Evolutionary conservation across 1,140 invertebrate species (phyloP).

Genomic region (Aricia agestis): DNA sequence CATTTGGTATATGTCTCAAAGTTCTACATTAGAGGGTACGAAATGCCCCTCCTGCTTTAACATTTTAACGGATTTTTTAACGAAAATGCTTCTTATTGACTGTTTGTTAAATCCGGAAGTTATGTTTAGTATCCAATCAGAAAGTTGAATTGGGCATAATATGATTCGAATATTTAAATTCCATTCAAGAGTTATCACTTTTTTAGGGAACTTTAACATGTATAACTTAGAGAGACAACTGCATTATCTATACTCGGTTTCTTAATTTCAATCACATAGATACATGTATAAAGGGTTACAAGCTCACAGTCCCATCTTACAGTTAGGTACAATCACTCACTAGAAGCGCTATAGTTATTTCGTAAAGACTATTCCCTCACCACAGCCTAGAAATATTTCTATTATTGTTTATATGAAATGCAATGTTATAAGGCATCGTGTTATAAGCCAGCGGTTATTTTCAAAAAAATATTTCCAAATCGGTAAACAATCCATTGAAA

Average conservation of each 20-base stretch:
- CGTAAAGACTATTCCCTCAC: not conserved
- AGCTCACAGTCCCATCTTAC: not conserved
- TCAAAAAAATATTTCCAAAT: not conserved
- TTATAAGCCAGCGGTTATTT: constrained; percentile 3
- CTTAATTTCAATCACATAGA: not conserved
- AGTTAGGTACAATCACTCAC: not conserved
- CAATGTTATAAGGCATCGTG: constrained; percentile 7
- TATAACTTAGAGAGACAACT: not conserved
- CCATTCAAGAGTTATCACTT: not conserved
- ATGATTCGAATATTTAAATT: no score
- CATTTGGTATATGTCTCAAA: no score
- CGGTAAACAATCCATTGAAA: not conserved
- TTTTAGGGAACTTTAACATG: not conserved
- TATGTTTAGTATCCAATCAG: no score
- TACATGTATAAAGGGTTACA: not conserved
- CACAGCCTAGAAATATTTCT: not conserved
- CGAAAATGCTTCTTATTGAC: not conserved
- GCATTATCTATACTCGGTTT: not conserved
- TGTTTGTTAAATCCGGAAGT: not conserved
- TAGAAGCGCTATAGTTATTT: not conserved
- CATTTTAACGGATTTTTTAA: not conserved
- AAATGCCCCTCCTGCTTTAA: no score
- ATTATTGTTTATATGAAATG: constrained; percentile 15
- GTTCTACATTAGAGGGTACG: no score
- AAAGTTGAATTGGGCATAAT: no score